Evolutionary conservation across 92 coral and sea anemone species (phyloP).

Genomic region (Phenganax marumi): DNA sequence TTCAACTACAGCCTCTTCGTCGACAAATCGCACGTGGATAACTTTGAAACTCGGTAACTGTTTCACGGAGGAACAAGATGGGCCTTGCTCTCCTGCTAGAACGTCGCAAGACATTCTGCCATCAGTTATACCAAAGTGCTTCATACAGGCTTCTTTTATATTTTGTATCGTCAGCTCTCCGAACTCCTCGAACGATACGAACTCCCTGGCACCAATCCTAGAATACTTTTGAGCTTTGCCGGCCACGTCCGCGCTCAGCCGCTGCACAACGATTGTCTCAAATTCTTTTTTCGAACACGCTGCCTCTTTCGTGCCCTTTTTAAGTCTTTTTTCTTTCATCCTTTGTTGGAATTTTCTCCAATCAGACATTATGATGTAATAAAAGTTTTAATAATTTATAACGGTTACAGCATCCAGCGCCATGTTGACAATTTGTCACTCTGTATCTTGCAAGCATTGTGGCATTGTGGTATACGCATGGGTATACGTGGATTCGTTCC

Average conservation of each 20-base stretch:
- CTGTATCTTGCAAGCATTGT: no score
- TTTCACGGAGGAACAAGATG: conserved; percentile 35
- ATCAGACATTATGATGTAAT: not conserved
- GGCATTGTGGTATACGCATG: no score
- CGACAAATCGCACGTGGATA: conserved; percentile 25
- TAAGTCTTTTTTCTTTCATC: no score
- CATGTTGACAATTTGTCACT: no score
- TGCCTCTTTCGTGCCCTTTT: no score
- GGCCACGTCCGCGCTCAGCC: conserved; percentile 12
- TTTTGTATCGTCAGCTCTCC: conserved; percentile 35
- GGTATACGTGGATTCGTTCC: no score
- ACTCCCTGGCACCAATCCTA: conserved; percentile 21
- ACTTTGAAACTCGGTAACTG: conserved; percentile 35
- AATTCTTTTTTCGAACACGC: no score
- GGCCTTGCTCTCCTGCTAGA: conserved; percentile 47
- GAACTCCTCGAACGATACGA: conserved; percentile 24
- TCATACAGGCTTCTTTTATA: conserved; percentile 38
- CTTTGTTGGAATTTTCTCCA: no score
- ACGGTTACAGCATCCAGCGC: no score
- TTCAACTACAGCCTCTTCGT: no score
- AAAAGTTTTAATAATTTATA: not conserved
- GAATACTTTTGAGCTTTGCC: conserved; percentile 4
- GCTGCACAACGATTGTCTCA: conserved; percentile 20
- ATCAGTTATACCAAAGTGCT: conserved; percentile 28
- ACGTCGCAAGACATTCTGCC: conserved; percentile 34